Evolutionary conservation across 1,140 invertebrate genomes (phyloP).

Genomic region (Ditylenchus dipsaci): DNA sequence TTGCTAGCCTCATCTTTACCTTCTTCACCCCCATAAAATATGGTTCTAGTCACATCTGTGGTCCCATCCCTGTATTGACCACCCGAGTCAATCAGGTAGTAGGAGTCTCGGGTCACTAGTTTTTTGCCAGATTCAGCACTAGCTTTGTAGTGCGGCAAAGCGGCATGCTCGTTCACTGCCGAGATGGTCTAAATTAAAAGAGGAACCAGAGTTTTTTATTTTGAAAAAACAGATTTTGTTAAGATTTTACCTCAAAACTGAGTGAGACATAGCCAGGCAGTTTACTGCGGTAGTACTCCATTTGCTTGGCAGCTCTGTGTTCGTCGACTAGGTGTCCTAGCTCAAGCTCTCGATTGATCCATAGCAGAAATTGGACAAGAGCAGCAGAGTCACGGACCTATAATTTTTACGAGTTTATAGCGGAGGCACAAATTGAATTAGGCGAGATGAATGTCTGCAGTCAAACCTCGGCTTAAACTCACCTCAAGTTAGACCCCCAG

Average conservation of each 20-base stretch:
- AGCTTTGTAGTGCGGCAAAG: slow-evolving; percentile 86
- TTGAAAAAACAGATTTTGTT: not conserved
- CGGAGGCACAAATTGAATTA: too few species aligned
- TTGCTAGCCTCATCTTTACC: slow-evolving; percentile 69
- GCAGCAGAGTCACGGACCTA: slow-evolving; percentile 73
- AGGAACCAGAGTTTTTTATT: too few species aligned
- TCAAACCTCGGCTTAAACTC: too few species aligned
- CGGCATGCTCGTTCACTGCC: slow-evolving; percentile 79
- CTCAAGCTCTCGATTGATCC: slow-evolving; percentile 72
- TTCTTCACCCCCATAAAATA: slow-evolving; percentile 63
- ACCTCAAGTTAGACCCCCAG: too few species aligned
- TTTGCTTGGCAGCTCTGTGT: slow-evolving; percentile 74
- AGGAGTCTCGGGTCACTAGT: slow-evolving; percentile 68
- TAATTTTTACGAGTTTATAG: too few species aligned
- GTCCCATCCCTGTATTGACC: slow-evolving; percentile 80
- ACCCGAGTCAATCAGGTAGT: slow-evolving; percentile 89
- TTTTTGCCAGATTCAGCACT: slow-evolving; percentile 67
- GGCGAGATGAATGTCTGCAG: too few species aligned
- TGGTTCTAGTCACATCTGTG: slow-evolving; percentile 86
- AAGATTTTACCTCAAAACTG: slow-evolving; percentile 64
- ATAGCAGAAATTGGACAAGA: slow-evolving; percentile 81
- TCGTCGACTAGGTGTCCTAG: slow-evolving; percentile 73
- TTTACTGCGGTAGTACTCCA: slow-evolving; percentile 71
- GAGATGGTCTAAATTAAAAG: slow-evolving; percentile 71
- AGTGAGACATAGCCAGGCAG: slow-evolving; percentile 68